A percentile compares a stretch with the other conserved stretches of the same genome.
These are phyloP conservation scores for Ichneumoninae sp. DNA, from an alignment of 2,888 invertebrate genomes.

Conservation along the genomic window DNA sequence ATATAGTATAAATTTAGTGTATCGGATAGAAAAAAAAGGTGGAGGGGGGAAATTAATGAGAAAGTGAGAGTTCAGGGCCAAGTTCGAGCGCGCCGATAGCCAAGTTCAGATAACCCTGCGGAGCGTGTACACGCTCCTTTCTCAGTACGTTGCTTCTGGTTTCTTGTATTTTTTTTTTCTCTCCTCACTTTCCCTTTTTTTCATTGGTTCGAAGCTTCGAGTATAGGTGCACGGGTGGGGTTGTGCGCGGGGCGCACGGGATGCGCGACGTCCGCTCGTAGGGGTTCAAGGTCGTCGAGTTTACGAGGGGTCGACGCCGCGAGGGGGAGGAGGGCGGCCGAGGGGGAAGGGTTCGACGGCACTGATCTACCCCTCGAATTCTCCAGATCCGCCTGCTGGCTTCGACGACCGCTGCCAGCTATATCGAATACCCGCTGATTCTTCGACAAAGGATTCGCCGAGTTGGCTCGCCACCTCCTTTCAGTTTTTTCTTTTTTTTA, in stretches of 20 bases:
- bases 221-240: constrained; percentile 16
- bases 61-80: constrained; percentile 55
- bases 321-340: constrained; percentile 36
- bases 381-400: constrained; percentile 42
- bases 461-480: neutral
- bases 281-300: constrained; percentile 70
- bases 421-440: constrained; percentile 39
- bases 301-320: constrained; percentile 59
- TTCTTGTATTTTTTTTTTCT: constrained; percentile 25
- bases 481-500: neutral
- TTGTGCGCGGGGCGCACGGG: constrained; percentile 42
- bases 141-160: constrained; percentile 37
- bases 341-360: constrained; percentile 59
- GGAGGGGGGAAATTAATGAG: neutral
- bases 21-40: neutral
- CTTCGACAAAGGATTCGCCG: constrained; percentile 46
- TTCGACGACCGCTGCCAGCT: constrained; percentile 15
- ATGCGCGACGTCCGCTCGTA: constrained; percentile 56
- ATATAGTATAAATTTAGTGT: neutral
- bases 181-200: constrained; percentile 24
- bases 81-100: constrained; percentile 51
- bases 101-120: constrained; percentile 53
- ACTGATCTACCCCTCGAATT: constrained; percentile 69
- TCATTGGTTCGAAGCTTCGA: constrained; percentile 21
- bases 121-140: constrained; percentile 14